phyloP scores from a whole-genome alignment of 2,113 vertebrate species.

The Nyctibius bracteatus region DNA sequence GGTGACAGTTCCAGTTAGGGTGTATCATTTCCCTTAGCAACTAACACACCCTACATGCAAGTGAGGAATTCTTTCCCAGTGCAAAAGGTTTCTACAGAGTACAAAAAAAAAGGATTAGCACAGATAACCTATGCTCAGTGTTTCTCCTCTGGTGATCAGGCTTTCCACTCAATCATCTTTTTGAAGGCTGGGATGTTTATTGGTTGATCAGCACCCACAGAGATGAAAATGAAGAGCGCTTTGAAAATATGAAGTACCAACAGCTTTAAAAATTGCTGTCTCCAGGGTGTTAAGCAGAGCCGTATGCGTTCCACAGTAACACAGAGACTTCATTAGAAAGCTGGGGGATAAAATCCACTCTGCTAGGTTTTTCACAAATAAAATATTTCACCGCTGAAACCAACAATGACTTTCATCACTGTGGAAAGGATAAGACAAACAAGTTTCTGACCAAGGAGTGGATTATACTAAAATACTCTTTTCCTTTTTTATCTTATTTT shows the following conservation, averaged over 20 bases:
- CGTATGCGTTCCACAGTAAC: background rate
- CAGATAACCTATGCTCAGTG: background rate
- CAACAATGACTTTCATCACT: background rate
- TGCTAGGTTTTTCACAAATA: background rate
- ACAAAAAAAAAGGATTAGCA: background rate
- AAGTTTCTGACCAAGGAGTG: background rate
- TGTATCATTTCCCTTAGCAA: background rate
- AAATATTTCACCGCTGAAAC: background rate
- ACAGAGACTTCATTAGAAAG: background rate
- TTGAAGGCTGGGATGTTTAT: conserved; percentile 22
- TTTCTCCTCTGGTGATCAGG: background rate
- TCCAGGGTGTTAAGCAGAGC: background rate
- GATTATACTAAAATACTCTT: background rate
- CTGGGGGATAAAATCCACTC: background rate
- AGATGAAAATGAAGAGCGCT: conserved; percentile 36
- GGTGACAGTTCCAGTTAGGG: background rate
- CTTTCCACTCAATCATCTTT: background rate
- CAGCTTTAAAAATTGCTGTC: conserved; percentile 23
- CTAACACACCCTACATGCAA: background rate
- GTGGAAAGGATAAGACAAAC: background rate
- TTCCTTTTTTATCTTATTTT: background rate
- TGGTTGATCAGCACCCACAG: conserved; percentile 21
- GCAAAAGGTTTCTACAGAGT: background rate
- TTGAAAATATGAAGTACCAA: background rate
- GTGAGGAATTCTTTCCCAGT: background rate